Percentiles rank a stretch among this genome's conserved stretches.
These are phyloP conservation scores for Martes martes DNA, from an alignment of 2,113 vertebrate species.

Conservation along the genomic window DNA sequence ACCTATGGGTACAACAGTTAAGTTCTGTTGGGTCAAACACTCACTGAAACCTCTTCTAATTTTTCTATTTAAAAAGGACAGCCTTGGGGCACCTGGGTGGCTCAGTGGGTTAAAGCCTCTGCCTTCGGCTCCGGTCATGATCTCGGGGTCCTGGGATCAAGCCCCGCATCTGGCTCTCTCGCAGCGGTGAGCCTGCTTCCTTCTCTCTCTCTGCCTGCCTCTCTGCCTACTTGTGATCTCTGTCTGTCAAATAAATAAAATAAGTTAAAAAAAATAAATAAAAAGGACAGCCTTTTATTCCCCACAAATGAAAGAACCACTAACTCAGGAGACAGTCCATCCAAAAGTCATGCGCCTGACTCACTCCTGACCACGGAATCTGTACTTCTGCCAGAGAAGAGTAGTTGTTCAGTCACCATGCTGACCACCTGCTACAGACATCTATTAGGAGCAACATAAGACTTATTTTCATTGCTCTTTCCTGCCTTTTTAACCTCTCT, in stretches of 20 bases:
- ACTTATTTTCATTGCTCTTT: neutral
- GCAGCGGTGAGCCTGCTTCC: too few species aligned
- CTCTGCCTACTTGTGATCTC: too few species aligned
- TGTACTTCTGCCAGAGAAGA: neutral
- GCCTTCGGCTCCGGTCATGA: too few species aligned
- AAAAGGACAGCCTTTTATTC: neutral
- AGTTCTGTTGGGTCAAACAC: neutral
- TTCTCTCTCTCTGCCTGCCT: too few species aligned
- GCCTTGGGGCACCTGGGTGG: neutral
- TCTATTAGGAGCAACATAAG: neutral
- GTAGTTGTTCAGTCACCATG: accelerated
- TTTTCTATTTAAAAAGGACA: neutral
- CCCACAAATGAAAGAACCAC: neutral
- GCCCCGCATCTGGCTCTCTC: too few species aligned
- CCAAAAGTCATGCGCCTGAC: neutral
- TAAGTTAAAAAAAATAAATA: neutral
- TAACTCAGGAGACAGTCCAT: neutral
- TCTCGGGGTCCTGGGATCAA: too few species aligned
- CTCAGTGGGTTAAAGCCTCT: too few species aligned
- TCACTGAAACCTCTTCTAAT: neutral
- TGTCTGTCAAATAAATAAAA: too few species aligned
- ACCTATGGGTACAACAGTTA: neutral
- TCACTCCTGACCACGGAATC: neutral
- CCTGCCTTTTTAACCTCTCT: neutral
- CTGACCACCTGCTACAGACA: neutral